These are phyloP conservation scores for Ranitomeya imitator DNA, from an alignment of 2,113 vertebrate species.

Conservation along the genomic window DNA sequence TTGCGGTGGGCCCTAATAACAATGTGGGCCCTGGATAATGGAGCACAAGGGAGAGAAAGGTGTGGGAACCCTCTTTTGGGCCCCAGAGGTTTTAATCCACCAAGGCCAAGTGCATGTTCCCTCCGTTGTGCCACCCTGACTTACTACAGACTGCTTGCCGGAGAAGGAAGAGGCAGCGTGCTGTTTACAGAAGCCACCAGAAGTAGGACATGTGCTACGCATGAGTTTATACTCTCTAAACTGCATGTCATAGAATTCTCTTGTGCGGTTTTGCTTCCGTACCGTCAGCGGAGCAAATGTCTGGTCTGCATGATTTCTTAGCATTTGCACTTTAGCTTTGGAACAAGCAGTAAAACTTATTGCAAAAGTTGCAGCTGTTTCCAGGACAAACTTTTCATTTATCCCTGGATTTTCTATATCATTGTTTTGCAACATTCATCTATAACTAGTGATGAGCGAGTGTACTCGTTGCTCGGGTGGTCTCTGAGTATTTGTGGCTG, in stretches of 20 bases:
- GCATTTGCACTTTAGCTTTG: no score
- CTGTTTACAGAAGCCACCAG: slow-evolving; percentile 56
- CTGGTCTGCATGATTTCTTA: neutral
- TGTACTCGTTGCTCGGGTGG: no score
- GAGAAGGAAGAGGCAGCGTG: slow-evolving; percentile 9
- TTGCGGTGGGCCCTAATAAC: slow-evolving; percentile 22
- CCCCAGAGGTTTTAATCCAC: neutral
- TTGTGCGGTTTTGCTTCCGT: neutral
- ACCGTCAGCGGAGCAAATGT: neutral
- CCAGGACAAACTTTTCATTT: no score
- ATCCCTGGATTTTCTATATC: no score
- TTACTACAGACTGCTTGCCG: slow-evolving; percentile 4
- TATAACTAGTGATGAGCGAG: no score
- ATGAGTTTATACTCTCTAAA: neutral
- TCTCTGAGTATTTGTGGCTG: no score
- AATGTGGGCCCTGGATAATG: neutral
- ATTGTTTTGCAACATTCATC: no score
- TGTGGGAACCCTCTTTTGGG: slow-evolving; percentile 15
- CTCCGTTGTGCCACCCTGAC: slow-evolving; percentile 49
- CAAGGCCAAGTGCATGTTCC: slow-evolving; percentile 55
- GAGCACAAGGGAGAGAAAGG: neutral
- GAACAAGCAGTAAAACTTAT: no score
- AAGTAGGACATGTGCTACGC: slow-evolving; percentile 45
- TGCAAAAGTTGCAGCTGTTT: no score
- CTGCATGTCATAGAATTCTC: neutral